phyloP scores from a whole-genome alignment of 2,888 invertebrate species.

The Drosophila prolongata region DNA sequence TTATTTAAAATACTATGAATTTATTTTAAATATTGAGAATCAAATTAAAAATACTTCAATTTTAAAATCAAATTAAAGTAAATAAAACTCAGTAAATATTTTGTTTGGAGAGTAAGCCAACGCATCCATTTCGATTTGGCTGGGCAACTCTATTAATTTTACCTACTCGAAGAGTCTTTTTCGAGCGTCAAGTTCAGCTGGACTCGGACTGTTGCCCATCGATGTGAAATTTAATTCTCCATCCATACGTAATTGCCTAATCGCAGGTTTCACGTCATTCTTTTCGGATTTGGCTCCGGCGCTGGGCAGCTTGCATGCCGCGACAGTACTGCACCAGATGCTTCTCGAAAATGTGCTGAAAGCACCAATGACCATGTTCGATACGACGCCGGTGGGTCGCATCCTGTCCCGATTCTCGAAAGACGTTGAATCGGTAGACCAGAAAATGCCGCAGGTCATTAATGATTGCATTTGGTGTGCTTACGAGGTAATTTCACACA shows the following conservation, averaged over 20 bases:
- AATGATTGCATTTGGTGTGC: conserved; percentile 86
- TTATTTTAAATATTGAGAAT: no score
- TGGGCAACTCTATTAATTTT: conserved; percentile 6
- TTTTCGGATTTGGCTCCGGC: conserved; percentile 89
- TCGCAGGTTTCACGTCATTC: conserved; percentile 88
- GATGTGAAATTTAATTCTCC: conserved; percentile 12
- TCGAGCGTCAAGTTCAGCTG: conserved; percentile 16
- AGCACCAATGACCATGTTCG: conserved; percentile 87
- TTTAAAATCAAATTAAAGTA: not conserved
- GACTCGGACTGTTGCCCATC: not conserved
- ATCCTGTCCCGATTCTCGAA: conserved; percentile 86
- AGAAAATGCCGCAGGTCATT: conserved; percentile 84
- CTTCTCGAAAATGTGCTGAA: conserved; percentile 85
- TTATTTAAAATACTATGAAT: not conserved
- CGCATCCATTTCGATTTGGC: conserved; percentile 5
- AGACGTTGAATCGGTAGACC: conserved; percentile 85
- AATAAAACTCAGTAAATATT: not conserved
- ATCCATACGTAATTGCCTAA: conserved; percentile 37
- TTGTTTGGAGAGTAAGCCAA: conserved; percentile 1
- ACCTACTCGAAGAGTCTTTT: conserved; percentile 26
- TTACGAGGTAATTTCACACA: conserved; percentile 85
- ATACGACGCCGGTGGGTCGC: conserved; percentile 87
- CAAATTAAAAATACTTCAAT: not conserved
- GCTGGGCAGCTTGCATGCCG: conserved; percentile 85
- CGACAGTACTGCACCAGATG: conserved; percentile 82